Evolutionary conservation across 2,797 vertebrate genomes (phyloP).

Genomic region (Myioborus miniatus): DNA sequence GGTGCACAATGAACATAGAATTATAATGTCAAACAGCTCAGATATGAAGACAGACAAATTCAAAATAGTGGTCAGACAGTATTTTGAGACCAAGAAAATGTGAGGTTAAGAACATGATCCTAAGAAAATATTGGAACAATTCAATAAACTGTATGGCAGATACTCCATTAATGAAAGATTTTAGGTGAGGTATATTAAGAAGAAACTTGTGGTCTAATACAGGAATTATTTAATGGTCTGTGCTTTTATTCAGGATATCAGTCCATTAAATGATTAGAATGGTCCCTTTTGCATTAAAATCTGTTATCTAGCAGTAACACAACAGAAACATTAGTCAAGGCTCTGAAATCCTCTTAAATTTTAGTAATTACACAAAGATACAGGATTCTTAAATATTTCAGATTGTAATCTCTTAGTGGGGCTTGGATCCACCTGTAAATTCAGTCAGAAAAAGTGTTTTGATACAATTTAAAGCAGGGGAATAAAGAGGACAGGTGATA

Average conservation of each 20-base stretch:
- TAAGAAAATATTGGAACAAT: neutral
- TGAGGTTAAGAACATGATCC: accelerated
- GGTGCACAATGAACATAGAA: neutral
- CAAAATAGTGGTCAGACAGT: neutral
- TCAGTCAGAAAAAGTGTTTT: neutral
- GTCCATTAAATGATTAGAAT: neutral
- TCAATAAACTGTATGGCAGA: neutral
- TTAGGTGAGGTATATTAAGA: neutral
- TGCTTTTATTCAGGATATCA: neutral
- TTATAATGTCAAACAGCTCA: neutral
- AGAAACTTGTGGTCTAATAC: neutral
- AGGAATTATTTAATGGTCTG: neutral
- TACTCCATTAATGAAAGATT: neutral
- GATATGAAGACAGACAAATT: neutral
- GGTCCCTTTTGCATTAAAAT: neutral
- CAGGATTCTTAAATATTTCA: neutral
- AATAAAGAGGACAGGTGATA: neutral
- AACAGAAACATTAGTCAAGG: neutral
- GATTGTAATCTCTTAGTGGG: neutral
- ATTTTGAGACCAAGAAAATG: neutral
- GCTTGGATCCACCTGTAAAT: neutral
- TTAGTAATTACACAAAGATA: neutral
- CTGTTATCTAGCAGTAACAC: neutral
- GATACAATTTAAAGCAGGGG: neutral
- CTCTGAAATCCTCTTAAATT: neutral